phyloP scores from a whole-genome alignment of 2,113 vertebrate genomes.

The Lophotis ruficrista region DNA sequence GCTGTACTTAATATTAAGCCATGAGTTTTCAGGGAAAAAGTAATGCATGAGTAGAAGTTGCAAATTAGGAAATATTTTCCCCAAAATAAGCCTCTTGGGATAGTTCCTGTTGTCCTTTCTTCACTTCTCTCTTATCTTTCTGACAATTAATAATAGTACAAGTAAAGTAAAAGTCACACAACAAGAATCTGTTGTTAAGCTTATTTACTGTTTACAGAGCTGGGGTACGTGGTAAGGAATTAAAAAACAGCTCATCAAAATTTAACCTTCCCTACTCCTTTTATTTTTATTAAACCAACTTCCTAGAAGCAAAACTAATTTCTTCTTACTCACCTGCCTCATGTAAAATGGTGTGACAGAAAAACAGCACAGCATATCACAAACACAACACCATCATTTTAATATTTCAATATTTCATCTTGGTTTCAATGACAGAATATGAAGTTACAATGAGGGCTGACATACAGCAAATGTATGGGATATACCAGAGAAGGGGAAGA shows the following conservation, averaged over 20 bases:
- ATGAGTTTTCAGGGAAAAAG: slow-evolving; percentile 6
- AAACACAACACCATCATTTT: neutral
- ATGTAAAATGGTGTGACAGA: neutral
- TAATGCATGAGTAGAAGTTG: slow-evolving; percentile 5
- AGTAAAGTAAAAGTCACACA: neutral
- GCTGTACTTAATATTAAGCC: neutral
- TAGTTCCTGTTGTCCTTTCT: neutral
- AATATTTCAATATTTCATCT: neutral
- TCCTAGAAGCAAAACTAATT: neutral
- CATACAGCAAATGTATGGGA: neutral
- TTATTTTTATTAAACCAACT: neutral
- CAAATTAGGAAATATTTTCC: neutral
- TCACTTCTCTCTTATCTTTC: neutral
- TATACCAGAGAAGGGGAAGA: neutral
- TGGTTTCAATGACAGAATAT: neutral
- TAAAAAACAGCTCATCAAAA: neutral
- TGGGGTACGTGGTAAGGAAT: neutral
- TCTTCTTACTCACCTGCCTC: neutral
- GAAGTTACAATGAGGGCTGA: neutral
- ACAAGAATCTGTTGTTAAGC: neutral
- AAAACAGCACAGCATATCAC: neutral
- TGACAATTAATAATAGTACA: neutral
- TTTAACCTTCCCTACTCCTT: neutral
- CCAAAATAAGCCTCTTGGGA: neutral
- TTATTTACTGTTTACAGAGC: slow-evolving; percentile 8